A percentile compares a stretch with the other conserved stretches of the same genome.
Conservation (phyloP, 2,113 vertebrate species). For the Paracanthobrama guichenoti region DNA sequence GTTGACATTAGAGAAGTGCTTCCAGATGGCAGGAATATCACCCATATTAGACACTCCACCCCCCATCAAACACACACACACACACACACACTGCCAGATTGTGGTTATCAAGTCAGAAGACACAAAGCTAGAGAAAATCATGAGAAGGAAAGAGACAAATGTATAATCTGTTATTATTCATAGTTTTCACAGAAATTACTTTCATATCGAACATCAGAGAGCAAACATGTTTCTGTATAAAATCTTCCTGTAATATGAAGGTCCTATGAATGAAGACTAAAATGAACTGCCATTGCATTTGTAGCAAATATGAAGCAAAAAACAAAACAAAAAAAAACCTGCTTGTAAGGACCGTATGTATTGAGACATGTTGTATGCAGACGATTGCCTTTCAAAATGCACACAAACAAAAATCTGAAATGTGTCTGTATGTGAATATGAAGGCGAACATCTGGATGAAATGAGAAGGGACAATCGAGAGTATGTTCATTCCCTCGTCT, state of each 20-base stretch:
- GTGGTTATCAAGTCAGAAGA: conserved; percentile 12
- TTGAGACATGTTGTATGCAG: background rate
- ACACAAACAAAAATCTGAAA: conserved; percentile 3
- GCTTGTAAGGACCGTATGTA: conserved; percentile 28
- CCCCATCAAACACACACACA: conserved; percentile 9
- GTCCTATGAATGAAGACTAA: background rate
- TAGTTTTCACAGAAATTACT: conserved; percentile 14
- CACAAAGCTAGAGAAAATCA: background rate
- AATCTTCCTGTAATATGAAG: conserved; percentile 29
- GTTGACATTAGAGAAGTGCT: conserved; percentile 29
- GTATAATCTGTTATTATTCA: conserved; percentile 36
- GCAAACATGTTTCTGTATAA: conserved; percentile 32
- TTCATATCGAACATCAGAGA: conserved; percentile 40
- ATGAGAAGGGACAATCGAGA: conserved; percentile 47
- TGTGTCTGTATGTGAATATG: conserved; percentile 34
- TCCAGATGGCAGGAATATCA: conserved; percentile 36
- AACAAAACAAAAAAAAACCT: conserved; percentile 1
- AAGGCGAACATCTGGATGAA: conserved; percentile 26
- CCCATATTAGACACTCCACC: conserved; percentile 10
- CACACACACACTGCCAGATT: conserved; percentile 17
- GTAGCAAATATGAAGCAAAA: conserved; percentile 43
- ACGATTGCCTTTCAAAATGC: background rate
- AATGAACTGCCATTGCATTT: conserved; percentile 28
- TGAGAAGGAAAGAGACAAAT: background rate
- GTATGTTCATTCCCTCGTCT: conserved; percentile 49